Base-by-base conservation (phyloP, 2,888 invertebrate species). In the Drosophila ustulata region DNA sequence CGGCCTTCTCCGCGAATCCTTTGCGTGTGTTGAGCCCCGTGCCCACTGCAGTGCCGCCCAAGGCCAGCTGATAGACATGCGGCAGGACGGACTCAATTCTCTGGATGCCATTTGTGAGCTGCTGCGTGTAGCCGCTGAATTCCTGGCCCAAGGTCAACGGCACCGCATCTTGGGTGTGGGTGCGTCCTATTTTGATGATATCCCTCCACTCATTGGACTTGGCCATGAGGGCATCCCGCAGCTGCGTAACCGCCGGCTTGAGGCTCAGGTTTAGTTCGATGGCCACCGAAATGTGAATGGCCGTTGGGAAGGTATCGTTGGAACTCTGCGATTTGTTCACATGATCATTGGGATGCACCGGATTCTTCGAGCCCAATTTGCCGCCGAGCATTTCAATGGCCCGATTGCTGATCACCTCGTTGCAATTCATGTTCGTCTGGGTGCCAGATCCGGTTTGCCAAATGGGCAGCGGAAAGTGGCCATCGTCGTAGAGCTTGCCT, bases 371-470 rank as follows among this genome's bases (percentile, higher is more conserved):
- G 61, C 99, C 99, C 11, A 99, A 93, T 80, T 95, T 93, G 0
- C 99, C 99, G 1, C 97, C 97, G 39, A 97, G 86, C 26, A 97
- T 93, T 92, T 98, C 96, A 88, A 97, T 98, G 0, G 98, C 98
- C 41, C 97, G 94, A 93, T 98, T 98, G 30, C 97, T 94, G 57
- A 98, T 76, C 75, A 89, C 96, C 94, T 99, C 99, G 91, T 99
- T 99, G 1, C 97, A 96, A 93, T 99, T 99, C 99, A 99, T 99
- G 93, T 99, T 99, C 52, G 96, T 96, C 93, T 99, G 99, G 0
- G 99, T 99, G 8, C 99, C 99, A 28, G 98, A 98, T 3, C 99
- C 99, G 0, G 99, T 99, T 93, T 99, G 99, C 99, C 99, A 99
- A 89, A 99, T 97, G 71, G 98, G 98, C 34, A 99, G 93, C 0